Conservation (phyloP, 1,140 invertebrate genomes). For the Trinorchestia longiramus region DNA sequence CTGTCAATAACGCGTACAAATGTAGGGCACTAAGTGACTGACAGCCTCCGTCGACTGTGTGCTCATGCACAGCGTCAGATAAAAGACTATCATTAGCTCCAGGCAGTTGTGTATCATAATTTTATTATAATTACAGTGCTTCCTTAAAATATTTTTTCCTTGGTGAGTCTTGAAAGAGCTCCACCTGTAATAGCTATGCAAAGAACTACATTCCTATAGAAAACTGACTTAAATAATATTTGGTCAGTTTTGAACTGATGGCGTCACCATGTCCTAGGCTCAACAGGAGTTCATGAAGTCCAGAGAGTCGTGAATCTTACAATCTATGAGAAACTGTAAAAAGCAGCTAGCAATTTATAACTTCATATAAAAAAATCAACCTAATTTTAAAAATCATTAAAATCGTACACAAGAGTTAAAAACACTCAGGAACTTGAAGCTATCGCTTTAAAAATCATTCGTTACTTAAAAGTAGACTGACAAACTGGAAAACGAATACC, state of each 20-base stretch:
- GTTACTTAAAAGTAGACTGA: background rate
- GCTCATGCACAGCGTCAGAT: background rate
- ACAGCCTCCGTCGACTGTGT: background rate
- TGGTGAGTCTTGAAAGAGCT: too few relatives aligned
- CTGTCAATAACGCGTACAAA: background rate
- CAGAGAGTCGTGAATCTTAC: background rate
- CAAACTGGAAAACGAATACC: background rate
- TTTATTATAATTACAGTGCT: background rate
- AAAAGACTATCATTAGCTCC: background rate
- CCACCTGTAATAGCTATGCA: too few relatives aligned
- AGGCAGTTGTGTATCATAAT: background rate
- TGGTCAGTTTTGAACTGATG: background rate
- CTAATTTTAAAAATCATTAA: background rate
- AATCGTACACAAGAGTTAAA: background rate
- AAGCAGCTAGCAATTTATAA: background rate
- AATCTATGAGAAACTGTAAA: background rate
- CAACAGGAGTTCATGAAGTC: background rate
- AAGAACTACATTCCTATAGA: too few relatives aligned
- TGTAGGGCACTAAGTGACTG: background rate
- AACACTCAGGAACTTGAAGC: background rate
- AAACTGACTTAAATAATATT: too few relatives aligned
- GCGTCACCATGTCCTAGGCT: background rate
- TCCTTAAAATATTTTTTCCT: background rate
- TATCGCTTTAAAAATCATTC: background rate
- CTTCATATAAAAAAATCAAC: too few relatives aligned